phyloP scores from a whole-genome alignment of 2,797 vertebrate genomes.

The Hipposideros larvatus region DNA sequence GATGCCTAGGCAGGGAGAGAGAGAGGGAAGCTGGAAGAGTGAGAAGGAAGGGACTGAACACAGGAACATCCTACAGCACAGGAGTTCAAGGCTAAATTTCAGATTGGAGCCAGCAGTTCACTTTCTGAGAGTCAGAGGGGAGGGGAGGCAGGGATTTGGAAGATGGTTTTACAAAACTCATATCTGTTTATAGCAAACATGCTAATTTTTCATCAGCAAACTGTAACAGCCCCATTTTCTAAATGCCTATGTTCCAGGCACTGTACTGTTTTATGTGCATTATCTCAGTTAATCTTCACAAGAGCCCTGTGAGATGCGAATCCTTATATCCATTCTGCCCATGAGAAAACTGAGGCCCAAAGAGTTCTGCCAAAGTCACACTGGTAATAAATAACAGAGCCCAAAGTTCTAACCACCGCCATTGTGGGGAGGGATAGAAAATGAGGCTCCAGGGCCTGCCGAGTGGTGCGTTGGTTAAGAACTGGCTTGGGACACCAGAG shows the following conservation, averaged over 20 bases:
- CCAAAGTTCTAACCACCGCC: not conserved
- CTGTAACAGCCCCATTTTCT: not conserved
- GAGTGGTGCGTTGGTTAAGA: too few relatives aligned
- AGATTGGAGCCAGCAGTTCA: not conserved
- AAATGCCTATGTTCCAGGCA: not conserved
- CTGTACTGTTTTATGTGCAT: not conserved
- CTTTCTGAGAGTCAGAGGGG: not conserved
- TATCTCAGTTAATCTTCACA: not conserved
- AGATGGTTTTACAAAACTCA: not conserved
- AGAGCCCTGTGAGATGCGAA: not conserved
- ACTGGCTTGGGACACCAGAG: too few relatives aligned
- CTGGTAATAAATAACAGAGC: not conserved
- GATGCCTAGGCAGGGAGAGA: slow-evolving; percentile 70
- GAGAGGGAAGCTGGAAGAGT: slow-evolving; percentile 54
- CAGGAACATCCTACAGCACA: too few relatives aligned
- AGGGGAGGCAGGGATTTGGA: not conserved
- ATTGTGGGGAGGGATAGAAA: not conserved
- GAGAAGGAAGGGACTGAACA: slow-evolving; percentile 44
- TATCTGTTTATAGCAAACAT: not conserved
- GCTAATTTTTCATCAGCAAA: not conserved
- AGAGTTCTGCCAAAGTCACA: not conserved
- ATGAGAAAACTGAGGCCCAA: not conserved
- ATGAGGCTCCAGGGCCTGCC: not conserved
- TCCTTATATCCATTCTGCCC: not conserved
- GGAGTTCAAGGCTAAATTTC: not conserved